Conservation (phyloP, 2,113 vertebrate genomes). For the Probosciger aterrimus region DNA sequence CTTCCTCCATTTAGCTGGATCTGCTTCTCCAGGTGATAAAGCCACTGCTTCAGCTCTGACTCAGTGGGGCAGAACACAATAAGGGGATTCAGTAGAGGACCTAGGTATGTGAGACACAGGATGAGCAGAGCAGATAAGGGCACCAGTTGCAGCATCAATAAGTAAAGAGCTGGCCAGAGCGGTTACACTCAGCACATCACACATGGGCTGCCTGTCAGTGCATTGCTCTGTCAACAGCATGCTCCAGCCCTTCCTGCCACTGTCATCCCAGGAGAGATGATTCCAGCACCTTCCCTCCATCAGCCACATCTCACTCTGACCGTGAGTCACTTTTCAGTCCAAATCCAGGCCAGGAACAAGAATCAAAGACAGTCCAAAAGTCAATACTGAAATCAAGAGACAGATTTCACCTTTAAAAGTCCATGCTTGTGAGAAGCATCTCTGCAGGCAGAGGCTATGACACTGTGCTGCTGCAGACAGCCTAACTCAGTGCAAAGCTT, state of each 20-base stretch:
- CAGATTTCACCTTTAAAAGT: background rate
- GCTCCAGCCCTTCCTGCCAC: background rate
- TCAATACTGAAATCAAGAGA: background rate
- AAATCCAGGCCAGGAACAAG: background rate
- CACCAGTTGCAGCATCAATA: fast-evolving
- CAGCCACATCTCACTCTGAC: background rate
- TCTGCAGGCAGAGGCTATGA: fast-evolving
- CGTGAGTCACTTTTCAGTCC: background rate
- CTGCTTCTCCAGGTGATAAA: constrained; percentile 88
- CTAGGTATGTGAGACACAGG: constrained; percentile 54
- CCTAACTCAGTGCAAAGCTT: background rate
- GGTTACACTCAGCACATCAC: background rate
- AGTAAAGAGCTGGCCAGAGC: background rate
- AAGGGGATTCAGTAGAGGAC: constrained; percentile 87
- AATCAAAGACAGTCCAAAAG: background rate
- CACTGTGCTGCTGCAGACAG: background rate
- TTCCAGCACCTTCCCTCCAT: background rate
- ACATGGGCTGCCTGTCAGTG: fast-evolving
- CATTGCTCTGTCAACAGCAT: fast-evolving
- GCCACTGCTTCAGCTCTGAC: constrained; percentile 86
- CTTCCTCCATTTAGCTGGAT: constrained; percentile 82
- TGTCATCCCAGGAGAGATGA: background rate
- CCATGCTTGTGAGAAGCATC: background rate
- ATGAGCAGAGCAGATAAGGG: background rate
- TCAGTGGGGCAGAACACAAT: constrained; percentile 86